Evolutionary conservation across 2,888 invertebrate species (phyloP).

Genomic region (Eupithecia centaureata): DNA sequence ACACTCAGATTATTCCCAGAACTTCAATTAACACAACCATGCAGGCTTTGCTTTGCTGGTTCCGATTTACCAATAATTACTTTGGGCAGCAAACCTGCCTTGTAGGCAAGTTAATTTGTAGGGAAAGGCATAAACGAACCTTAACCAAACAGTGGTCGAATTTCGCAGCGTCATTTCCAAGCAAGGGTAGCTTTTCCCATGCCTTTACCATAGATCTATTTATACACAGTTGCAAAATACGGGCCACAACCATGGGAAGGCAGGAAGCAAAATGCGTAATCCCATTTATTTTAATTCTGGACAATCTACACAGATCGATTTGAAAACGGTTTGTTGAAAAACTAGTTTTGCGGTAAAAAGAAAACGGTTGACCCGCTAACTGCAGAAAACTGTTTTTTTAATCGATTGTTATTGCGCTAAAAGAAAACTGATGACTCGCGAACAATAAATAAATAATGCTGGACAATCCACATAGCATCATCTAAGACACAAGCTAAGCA

Average conservation of each 20-base stretch:
- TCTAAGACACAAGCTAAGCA: too few species aligned
- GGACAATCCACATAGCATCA: too few species aligned
- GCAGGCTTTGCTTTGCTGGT: not conserved
- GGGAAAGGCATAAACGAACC: not conserved
- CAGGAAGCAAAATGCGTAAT: not conserved
- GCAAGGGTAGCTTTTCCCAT: not conserved
- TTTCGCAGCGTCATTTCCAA: not conserved
- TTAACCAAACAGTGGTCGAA: not conserved
- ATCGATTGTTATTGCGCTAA: too few species aligned
- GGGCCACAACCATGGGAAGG: not conserved
- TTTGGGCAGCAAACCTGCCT: not conserved
- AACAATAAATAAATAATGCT: too few species aligned
- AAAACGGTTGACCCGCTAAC: too few species aligned
- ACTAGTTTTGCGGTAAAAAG: too few species aligned
- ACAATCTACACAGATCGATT: too few species aligned
- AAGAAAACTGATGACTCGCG: too few species aligned
- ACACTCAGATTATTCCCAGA: not conserved
- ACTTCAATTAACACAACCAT: not conserved
- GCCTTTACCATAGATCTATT: not conserved
- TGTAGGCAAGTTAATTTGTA: constrained; percentile 2
- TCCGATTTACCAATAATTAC: constrained; percentile 1
- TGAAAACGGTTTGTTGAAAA: too few species aligned
- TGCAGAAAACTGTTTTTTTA: too few species aligned
- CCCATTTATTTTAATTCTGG: too few species aligned
- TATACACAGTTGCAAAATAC: not conserved